Evolutionary conservation across 1,140 invertebrate genomes (phyloP).

Genomic region (Conus ventricosus): DNA sequence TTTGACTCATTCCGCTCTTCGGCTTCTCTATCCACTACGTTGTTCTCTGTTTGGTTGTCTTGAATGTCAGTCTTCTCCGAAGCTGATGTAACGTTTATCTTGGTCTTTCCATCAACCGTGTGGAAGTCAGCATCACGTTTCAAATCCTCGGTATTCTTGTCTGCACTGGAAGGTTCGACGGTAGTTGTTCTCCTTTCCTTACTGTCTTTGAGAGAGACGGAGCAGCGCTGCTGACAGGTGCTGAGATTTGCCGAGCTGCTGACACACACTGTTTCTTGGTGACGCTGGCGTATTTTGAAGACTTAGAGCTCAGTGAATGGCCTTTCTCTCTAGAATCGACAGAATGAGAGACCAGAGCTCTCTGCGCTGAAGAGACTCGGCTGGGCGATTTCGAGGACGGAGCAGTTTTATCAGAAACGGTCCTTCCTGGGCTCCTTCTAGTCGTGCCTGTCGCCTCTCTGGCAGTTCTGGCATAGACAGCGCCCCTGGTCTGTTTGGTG

Average conservation of each 20-base stretch:
- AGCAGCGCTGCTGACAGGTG: not conserved
- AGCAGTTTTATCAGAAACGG: not conserved
- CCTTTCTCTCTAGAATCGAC: not conserved
- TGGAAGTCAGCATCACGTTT: not conserved
- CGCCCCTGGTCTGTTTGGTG: not conserved
- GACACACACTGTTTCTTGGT: not conserved
- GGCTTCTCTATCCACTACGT: not conserved
- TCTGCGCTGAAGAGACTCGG: not conserved
- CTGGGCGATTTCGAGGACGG: not conserved
- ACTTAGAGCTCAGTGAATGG: not conserved
- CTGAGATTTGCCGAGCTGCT: not conserved
- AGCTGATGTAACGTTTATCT: not conserved
- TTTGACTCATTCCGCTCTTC: not conserved
- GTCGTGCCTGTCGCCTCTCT: not conserved
- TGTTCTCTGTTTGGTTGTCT: not conserved
- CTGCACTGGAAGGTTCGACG: not conserved
- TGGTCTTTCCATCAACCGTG: not conserved
- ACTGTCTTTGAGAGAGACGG: not conserved
- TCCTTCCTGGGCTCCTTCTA: not conserved
- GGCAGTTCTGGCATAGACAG: slow-evolving; percentile 6
- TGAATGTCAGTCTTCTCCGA: not conserved
- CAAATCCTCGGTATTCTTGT: not conserved
- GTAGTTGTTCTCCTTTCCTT: not conserved
- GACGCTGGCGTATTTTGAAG: not conserved
- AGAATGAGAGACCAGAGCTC: not conserved